Evolutionary conservation across 2,113 vertebrate species (phyloP).

Genomic region (Anguilla rostrata): DNA sequence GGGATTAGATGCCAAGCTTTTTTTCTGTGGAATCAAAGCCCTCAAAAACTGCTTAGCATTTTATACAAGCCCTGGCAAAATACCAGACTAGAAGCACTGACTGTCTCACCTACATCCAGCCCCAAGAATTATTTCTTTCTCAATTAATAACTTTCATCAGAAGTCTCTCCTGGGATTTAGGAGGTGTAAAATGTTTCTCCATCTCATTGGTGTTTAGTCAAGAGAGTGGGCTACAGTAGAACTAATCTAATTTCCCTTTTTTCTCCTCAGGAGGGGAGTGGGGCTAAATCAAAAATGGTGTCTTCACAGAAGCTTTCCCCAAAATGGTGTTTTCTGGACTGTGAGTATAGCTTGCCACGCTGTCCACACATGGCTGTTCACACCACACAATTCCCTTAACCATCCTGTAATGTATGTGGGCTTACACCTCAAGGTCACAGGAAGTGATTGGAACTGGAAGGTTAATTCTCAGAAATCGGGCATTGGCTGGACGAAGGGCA

Average conservation of each 20-base stretch:
- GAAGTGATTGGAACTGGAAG: too few relatives aligned
- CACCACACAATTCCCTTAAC: too few relatives aligned
- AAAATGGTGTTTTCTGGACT: slow-evolving; percentile 96
- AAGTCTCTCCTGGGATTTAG: not conserved
- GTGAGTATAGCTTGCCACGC: slow-evolving; percentile 71
- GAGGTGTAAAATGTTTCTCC: not conserved
- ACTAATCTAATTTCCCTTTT: slow-evolving; percentile 27
- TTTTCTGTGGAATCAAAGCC: not conserved
- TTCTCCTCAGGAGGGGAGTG: slow-evolving; percentile 75
- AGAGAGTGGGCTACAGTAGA: not conserved
- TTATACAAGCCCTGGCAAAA: not conserved
- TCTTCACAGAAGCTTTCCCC: slow-evolving; percentile 86
- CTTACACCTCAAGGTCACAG: too few relatives aligned
- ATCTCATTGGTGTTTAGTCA: slow-evolving; percentile 9
- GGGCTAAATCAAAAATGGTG: slow-evolving; percentile 71
- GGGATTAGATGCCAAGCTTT: not conserved
- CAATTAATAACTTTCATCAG: not conserved
- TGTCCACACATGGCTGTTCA: too few relatives aligned
- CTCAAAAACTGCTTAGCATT: not conserved
- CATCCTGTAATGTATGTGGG: too few relatives aligned
- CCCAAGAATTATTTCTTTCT: not conserved
- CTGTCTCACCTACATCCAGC: not conserved
- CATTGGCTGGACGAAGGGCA: too few relatives aligned
- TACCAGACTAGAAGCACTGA: not conserved
- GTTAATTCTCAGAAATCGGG: too few relatives aligned